Base-by-base conservation (phyloP, 2,113 vertebrate species). In the Ivindomyrus marchei region DNA sequence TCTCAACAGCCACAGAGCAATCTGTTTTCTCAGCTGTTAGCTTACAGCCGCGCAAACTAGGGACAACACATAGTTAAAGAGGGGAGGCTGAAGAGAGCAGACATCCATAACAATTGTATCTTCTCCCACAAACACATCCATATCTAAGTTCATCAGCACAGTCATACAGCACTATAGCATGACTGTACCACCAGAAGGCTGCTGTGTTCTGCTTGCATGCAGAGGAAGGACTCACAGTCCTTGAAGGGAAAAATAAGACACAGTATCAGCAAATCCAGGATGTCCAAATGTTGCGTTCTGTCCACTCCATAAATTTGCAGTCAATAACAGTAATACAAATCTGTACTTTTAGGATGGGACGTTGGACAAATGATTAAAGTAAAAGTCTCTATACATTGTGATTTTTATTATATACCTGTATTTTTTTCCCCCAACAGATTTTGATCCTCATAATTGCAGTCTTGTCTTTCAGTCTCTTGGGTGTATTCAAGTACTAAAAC, bases 1-100 rank as follows among this genome's bases (percentile, higher is more conserved):
- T 89, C 62, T 89, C 88, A 50, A 89, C 39, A 77, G 88, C 66
- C 88, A 52, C 27, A 19, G 45, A 89, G 74, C 46, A 74, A 77
- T 53, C 74, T 80, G 88, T 83, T 83, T 89, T 89, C 70, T 89
- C 70, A 39, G 88, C 88, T 31, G 74, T 19, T 89, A 52, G 36
- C 49, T 84, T 83, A 89, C 27, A 89, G 50, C 46, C 70, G 13
- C 46, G 45, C 2, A 89, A 21, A 36, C 31, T 11, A 87, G 49
- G 27, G 88, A 80, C 49, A 39, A 39, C 19, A 49, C 0, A 83
- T 74, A 84, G 70, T 17, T 45, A 83, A 62, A 42, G 8, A 39
- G 36, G 36, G 24, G 84, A 47, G 74, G n/a, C 46, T n/a, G 47
- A 86, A 85, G 46, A 86, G 21, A 31, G 11, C 45, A 86, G 42